These are phyloP conservation scores for Myotis pilosus DNA, from an alignment of 2,797 vertebrate genomes.

Conservation along the genomic window DNA sequence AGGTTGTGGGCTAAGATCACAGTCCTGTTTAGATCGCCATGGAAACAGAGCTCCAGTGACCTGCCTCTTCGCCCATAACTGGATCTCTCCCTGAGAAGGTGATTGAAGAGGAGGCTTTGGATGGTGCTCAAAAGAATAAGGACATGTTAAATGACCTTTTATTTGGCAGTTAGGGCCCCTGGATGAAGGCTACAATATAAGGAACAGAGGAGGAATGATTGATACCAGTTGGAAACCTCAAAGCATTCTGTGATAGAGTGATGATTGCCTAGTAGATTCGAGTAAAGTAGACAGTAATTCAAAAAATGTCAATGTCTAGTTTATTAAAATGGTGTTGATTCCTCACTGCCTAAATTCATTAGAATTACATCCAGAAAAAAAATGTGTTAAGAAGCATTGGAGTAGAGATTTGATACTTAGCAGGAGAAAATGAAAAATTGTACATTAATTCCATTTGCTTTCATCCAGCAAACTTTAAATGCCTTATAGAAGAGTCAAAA, in stretches of 20 bases:
- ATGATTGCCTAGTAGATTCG: not conserved
- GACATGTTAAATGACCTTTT: conserved; percentile 52
- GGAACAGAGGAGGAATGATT: not conserved
- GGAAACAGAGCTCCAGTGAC: conserved; percentile 62
- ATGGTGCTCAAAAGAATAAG: conserved; percentile 57
- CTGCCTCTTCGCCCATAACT: conserved; percentile 44
- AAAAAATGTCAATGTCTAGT: conserved; percentile 20
- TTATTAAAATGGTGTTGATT: conserved; percentile 44
- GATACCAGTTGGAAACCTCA: not conserved
- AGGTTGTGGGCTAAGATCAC: conserved; percentile 52
- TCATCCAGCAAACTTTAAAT: not conserved
- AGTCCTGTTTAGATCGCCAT: conserved; percentile 50
- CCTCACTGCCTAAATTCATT: not conserved
- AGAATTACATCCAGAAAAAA: not conserved
- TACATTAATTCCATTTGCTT: not conserved
- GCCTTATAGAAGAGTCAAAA: not conserved
- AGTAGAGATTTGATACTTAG: not conserved
- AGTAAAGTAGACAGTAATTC: conserved; percentile 3
- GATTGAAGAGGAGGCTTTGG: conserved; percentile 67
- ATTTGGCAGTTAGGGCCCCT: conserved; percentile 40
- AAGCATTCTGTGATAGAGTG: not conserved
- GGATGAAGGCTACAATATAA: not conserved
- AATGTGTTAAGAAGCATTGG: not conserved
- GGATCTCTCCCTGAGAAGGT: conserved; percentile 60
- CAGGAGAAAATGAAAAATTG: not conserved